Conservation (phyloP, 1,140 invertebrate species). For the Drusus annulatus region DNA sequence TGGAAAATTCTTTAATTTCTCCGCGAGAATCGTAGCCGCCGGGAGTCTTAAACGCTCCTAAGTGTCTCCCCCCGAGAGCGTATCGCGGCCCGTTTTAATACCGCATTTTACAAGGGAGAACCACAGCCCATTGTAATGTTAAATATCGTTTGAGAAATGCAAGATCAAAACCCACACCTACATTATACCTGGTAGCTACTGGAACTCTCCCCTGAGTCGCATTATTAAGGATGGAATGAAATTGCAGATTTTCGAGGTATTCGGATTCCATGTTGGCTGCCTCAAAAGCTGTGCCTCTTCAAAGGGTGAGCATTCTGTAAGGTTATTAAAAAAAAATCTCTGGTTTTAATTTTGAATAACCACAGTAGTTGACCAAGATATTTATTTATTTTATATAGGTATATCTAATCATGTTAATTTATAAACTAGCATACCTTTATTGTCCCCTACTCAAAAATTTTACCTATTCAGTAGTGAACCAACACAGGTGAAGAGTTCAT, state of each 20-base stretch:
- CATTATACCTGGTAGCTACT: neutral
- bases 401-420: too few species aligned
- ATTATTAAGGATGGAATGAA: conserved; percentile 56
- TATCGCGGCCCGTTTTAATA: conserved; percentile 30
- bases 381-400: too few species aligned
- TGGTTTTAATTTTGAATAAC: too few species aligned
- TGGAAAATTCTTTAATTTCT: neutral
- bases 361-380: too few species aligned
- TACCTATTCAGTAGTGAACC: too few species aligned
- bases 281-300: conserved; percentile 25
- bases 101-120: conserved; percentile 8
- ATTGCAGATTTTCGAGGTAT: conserved; percentile 50
- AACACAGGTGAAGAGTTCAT: too few species aligned
- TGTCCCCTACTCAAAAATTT: too few species aligned
- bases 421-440: too few species aligned
- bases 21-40: neutral
- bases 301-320: neutral
- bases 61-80: conserved; percentile 25
- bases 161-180: neutral
- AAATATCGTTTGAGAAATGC: conserved; percentile 16
- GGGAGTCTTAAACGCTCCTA: neutral
- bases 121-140: conserved; percentile 26
- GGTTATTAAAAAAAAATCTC: too few species aligned
- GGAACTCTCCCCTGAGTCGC: neutral
- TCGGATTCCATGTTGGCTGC: conserved; percentile 21